Evolutionary conservation across 1,140 invertebrate genomes (phyloP), one percentile per base, ranked within the genome.

Genomic region (Prorops nasuta): DNA sequence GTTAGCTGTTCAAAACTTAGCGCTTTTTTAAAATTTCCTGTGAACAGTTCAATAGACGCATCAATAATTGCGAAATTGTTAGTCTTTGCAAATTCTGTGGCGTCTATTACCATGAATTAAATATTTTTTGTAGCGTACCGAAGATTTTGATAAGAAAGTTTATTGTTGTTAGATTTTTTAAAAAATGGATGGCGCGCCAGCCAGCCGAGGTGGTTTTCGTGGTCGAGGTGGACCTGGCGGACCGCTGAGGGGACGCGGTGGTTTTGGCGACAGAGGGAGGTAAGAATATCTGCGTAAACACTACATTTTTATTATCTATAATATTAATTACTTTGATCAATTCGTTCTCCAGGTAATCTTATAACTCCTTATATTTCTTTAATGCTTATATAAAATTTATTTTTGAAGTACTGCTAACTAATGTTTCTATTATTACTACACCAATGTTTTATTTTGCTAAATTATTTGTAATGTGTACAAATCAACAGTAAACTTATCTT

Each of bases 241-340:
- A 14, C 55, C 67, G 1, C 68, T 72, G 65, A 64, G 75, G 28
- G 75, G 75, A 61, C 72, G 74, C 35, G 72, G 75, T 2, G 64
- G 71, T 20, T 76, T 76, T 16, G 66, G 64, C 19, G 74, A 72
- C 8, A 64, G 70, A 40, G 71, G 71, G 59, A 69, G 75, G 75
- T 74, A 54, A 58, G 41, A 20, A 36, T 18, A 20, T 32, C 1
- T 28, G 10, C n/a, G 8, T 6, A 21, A 17, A 32, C 17, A 17
- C 21, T 12, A 37, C 34, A 6, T 9, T 15, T 40, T 24, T 14
- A 10, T 31, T 1, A 1, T 14, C 2, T 17, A 12, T 37, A 28
- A 49, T 22, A 17, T 22, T 3, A 24, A 36, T 20, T n/a, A 19
- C 12, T 21, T 40, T 3, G 16, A 32, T 7, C 12, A 31, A 12